phyloP scores from a whole-genome alignment of 2,888 invertebrate species.

The Physocephala rufipes region DNA sequence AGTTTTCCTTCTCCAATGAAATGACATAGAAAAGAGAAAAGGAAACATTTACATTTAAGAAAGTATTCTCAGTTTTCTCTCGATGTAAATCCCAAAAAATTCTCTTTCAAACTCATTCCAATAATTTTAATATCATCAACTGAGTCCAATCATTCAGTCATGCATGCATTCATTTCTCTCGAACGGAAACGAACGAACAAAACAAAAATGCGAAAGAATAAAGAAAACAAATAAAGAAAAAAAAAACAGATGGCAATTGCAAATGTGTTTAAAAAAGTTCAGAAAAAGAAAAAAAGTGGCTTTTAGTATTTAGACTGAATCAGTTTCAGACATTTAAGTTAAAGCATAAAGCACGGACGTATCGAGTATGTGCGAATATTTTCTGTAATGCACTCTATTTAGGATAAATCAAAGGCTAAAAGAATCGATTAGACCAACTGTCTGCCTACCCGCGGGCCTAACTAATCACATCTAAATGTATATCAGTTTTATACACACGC shows the following conservation, averaged over 20 bases:
- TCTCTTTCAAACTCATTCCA: background rate
- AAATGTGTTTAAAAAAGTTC: background rate
- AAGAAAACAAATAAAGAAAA: conserved; percentile 34
- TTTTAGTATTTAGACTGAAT: too few relatives aligned
- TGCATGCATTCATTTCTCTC: background rate
- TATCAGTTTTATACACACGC: too few relatives aligned
- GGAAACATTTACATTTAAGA: background rate
- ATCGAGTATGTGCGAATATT: too few relatives aligned
- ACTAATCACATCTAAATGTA: too few relatives aligned
- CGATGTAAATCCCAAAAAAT: background rate
- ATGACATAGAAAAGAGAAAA: too few relatives aligned
- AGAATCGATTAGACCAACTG: too few relatives aligned
- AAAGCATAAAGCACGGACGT: too few relatives aligned
- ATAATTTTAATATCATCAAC: background rate
- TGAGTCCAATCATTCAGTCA: background rate
- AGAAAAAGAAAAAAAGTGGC: conserved; percentile 4
- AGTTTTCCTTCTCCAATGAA: too few relatives aligned
- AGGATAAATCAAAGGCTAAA: too few relatives aligned
- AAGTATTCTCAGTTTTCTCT: too few relatives aligned
- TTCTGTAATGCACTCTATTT: background rate
- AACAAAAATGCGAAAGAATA: conserved; percentile 40
- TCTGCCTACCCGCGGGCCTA: too few relatives aligned
- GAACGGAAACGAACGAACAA: conserved; percentile 44
- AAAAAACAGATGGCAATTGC: conserved; percentile 41
- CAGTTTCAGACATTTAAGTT: conserved; percentile 5